These are phyloP conservation scores for Pleuronectes platessa DNA, from an alignment of 2,113 vertebrate species.

Conservation along the genomic window DNA sequence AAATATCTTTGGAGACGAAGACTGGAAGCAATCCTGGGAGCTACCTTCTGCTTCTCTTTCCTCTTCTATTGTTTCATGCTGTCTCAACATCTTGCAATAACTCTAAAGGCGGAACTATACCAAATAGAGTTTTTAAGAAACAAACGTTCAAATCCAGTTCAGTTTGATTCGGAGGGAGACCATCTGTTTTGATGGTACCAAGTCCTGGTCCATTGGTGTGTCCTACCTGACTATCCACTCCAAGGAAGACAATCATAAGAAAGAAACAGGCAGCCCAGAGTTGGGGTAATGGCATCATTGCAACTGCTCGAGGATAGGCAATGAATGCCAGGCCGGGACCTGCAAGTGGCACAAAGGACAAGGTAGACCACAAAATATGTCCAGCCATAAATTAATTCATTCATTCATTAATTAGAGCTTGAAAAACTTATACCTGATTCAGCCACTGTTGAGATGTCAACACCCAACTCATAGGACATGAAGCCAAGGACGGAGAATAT, in stretches of 20 bases:
- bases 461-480: constrained; percentile 19
- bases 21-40: too few species aligned
- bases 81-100: too few species aligned
- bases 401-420: not conserved
- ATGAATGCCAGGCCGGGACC: constrained; percentile 54
- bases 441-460: constrained; percentile 11
- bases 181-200: too few species aligned
- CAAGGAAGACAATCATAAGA: constrained; percentile 42
- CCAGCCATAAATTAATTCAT: not conserved
- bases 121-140: too few species aligned
- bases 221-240: constrained; percentile 38
- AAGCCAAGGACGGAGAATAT: constrained; percentile 25
- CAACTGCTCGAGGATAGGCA: constrained; percentile 38
- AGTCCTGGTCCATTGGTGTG: too few species aligned
- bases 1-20: too few species aligned
- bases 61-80: too few species aligned
- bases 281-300: constrained; percentile 50
- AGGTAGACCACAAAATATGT: not conserved
- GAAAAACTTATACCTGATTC: not conserved
- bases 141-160: too few species aligned
- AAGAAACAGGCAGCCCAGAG: constrained; percentile 48
- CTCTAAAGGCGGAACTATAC: too few species aligned
- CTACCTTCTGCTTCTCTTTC: too few species aligned
- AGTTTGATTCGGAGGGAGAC: too few species aligned
- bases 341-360: not conserved